Percentiles rank a stretch among this genome's conserved stretches.
These are phyloP conservation scores for Cheilosia impressa DNA, from an alignment of 2,888 invertebrate genomes.

Conservation along the genomic window DNA sequence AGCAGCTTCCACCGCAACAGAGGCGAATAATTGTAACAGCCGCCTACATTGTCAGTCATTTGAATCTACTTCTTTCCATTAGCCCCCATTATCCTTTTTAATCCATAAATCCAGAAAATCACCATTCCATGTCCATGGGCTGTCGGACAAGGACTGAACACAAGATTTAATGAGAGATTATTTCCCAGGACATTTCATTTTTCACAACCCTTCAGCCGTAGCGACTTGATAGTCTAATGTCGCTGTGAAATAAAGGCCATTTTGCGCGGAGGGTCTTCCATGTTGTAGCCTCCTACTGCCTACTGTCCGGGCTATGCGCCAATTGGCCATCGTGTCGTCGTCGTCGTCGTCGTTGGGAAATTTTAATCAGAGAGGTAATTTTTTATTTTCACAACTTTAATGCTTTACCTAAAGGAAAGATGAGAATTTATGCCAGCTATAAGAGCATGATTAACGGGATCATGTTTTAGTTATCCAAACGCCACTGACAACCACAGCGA, in stretches of 20 bases:
- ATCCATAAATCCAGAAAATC: constrained; percentile 74
- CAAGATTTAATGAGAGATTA: constrained; percentile 75
- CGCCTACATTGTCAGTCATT: constrained; percentile 64
- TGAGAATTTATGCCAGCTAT: constrained; percentile 51
- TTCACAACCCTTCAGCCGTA: constrained; percentile 72
- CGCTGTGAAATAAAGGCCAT: constrained; percentile 63
- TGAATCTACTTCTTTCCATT: constrained; percentile 64
- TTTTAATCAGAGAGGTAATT: constrained; percentile 70
- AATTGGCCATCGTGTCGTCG: constrained; percentile 16
- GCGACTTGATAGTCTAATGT: constrained; percentile 67
- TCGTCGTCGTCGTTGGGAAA: constrained; percentile 45
- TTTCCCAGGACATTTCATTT: constrained; percentile 73
- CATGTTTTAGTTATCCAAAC: constrained; percentile 61
- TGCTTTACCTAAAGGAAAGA: constrained; percentile 32
- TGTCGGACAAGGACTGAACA: constrained; percentile 72
- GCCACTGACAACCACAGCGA: constrained; percentile 37
- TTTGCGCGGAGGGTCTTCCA: constrained; percentile 58
- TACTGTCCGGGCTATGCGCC: constrained; percentile 19
- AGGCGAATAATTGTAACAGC: constrained; percentile 35
- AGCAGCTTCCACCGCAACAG: constrained; percentile 46
- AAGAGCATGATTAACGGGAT: constrained; percentile 66
- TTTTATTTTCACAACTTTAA: constrained; percentile 60
- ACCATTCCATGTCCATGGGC: constrained; percentile 72
- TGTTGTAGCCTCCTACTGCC: constrained; percentile 17
- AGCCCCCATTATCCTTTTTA: constrained; percentile 67